Base-by-base conservation (phyloP, 2,113 vertebrate species). In the Bambusicola thoracicus region DNA sequence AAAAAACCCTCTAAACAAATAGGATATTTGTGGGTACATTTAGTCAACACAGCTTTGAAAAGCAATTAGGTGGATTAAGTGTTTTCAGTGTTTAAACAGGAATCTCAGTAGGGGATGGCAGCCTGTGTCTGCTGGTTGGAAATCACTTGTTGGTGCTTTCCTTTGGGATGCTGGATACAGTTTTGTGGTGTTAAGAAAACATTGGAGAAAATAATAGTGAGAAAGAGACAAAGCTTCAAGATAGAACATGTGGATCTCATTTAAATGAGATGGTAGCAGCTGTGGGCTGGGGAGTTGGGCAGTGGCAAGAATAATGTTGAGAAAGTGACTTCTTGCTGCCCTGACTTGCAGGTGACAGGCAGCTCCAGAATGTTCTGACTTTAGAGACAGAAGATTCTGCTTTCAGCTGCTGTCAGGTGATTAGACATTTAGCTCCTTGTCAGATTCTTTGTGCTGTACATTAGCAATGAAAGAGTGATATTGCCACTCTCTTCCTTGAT, bases 341-440 rank as follows among this genome's bases (percentile, higher is more conserved):
- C 16, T 0, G 4, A 2, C 8, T 72, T 8, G 8, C 40, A 40
- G 19, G 18, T 87, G 40, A 81, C 67, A 36, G 17, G 69, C 46
- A 92, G 20, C 62, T 91, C 36, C 58, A 76, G 81, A 90, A 90
- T 48, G 51, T 48, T 27, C n/a, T 43, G 17, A 27, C 16, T 80
- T 70, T 34, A 79, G 61, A 67, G 32, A 36, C 0, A 1, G 49
- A 30, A 92, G n/a, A 75, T 86, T 84, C 93, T 83, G 86, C 56
- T 53, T 69, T 30, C 8, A 48, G 36, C 56, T 88, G 88, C 20
- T 92, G 36, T 34, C 36, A 78, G 68, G 32, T 59, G 92, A 73
- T 91, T 78, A 85, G 78, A 78, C 82, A 61, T 32, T 63, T 72
- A 70, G 63, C 16, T 93, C 78, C 84, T 80, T 95, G 87, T 93